Percentiles rank a stretch among this genome's conserved stretches.
Evolutionary conservation across 2,888 invertebrate species (phyloP).

Genomic region (Monochamus alternatus): DNA sequence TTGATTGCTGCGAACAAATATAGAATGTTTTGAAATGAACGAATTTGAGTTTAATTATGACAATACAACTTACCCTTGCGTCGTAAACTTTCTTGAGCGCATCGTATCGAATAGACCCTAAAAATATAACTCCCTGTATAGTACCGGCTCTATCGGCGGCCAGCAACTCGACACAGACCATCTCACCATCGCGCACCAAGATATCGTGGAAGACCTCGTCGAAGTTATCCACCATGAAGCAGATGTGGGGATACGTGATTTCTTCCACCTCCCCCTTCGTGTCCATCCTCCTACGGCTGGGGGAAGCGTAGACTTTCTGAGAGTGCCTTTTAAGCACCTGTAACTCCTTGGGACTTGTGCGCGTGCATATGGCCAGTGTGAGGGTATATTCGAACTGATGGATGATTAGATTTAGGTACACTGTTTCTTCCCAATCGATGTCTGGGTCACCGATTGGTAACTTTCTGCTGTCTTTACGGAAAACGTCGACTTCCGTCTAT

Average conservation of each 20-base stretch:
- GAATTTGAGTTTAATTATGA: too few relatives aligned
- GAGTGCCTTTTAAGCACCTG: conserved; percentile 95
- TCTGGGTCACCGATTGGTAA: conserved; percentile 96
- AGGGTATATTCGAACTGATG: conserved; percentile 99
- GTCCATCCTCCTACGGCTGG: conserved; percentile 97
- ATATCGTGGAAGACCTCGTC: conserved; percentile 99
- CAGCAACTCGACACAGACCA: conserved; percentile 98
- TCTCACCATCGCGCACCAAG: conserved; percentile 96
- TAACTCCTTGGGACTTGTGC: conserved; percentile 97
- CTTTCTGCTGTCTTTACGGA: conserved; percentile 96
- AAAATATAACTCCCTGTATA: conserved; percentile 94
- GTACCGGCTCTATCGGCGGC: conserved; percentile 90
- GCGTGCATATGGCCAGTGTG: conserved; percentile 97
- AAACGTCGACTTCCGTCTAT: conserved; percentile 96
- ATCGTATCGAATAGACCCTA: conserved; percentile 98
- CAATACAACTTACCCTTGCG: conserved; percentile 81
- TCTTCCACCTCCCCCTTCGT: conserved; percentile 98
- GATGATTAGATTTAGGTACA: conserved; percentile 96
- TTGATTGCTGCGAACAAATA: conserved; percentile 81
- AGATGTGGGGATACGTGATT: conserved; percentile 99
- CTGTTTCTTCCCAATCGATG: conserved; percentile 99
- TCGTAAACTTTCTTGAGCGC: conserved; percentile 97
- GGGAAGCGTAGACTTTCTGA: conserved; percentile 96
- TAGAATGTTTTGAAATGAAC: too few relatives aligned
- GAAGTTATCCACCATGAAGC: conserved; percentile 99